phyloP scores from a whole-genome alignment of 2,113 vertebrate species.

The Anoplopoma fimbria region DNA sequence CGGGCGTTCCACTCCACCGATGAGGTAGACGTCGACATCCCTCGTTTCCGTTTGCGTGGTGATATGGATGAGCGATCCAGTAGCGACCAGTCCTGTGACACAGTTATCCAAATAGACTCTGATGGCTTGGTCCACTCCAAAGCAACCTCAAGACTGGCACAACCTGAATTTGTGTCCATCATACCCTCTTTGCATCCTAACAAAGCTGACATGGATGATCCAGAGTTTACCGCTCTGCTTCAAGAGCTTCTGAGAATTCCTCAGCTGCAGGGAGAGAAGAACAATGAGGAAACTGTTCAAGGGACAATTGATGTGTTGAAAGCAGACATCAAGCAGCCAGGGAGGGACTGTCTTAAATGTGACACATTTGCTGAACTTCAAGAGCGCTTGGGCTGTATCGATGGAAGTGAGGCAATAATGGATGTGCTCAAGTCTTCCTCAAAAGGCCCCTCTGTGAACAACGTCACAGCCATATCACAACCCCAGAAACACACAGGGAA shows the following conservation, averaged over 20 bases:
- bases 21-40: constrained; percentile 86
- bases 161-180: constrained; percentile 94
- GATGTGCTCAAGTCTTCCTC: constrained; percentile 60
- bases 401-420: constrained; percentile 66
- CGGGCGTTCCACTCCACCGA: constrained; percentile 91
- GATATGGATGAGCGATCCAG: constrained; percentile 93
- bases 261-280: constrained; percentile 70
- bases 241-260: constrained; percentile 78
- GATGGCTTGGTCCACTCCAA: constrained; percentile 89
- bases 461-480: constrained; percentile 35
- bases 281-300: constrained; percentile 57
- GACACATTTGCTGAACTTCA: constrained; percentile 98
- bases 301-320: constrained; percentile 45
- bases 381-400: constrained; percentile 91
- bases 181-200: constrained; percentile 93
- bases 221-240: constrained; percentile 73
- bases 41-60: constrained; percentile 87
- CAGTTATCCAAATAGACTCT: constrained; percentile 93
- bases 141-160: constrained; percentile 87
- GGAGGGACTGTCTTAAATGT: constrained; percentile 95
- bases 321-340: constrained; percentile 74
- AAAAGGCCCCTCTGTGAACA: constrained; percentile 39
- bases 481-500: constrained; percentile 46
- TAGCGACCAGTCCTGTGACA: constrained; percentile 96
- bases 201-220: constrained; percentile 82